Conservation (phyloP, 2,113 vertebrate genomes). For the Anas platyrhynchos region DNA sequence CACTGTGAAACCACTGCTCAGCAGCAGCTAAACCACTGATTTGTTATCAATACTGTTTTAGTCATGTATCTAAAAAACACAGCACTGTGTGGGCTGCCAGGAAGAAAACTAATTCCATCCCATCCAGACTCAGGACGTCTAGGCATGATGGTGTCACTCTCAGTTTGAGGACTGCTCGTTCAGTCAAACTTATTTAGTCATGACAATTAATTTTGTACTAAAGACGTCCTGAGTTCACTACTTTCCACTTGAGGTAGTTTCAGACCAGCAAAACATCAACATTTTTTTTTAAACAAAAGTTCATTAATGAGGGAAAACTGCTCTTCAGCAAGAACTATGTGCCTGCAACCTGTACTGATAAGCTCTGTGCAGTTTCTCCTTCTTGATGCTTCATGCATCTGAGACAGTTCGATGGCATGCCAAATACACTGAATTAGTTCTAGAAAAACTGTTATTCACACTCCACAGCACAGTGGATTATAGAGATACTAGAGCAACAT, state of each 20-base stretch:
- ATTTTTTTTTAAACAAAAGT: background rate
- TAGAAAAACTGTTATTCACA: background rate
- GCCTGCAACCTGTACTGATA: background rate
- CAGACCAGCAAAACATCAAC: background rate
- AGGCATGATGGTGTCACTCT: background rate
- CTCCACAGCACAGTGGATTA: background rate
- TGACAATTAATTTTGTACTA: background rate
- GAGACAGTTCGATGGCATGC: background rate
- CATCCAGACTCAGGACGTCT: no score
- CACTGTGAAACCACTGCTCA: no score
- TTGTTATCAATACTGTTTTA: no score
- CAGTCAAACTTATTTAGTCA: no score
- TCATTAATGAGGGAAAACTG: background rate
- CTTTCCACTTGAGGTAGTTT: background rate
- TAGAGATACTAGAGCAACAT: background rate
- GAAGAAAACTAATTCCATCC: no score
- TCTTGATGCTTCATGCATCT: background rate
- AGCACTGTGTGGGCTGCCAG: no score
- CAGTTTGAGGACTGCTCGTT: no score
- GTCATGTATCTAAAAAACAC: no score
- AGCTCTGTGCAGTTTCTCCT: background rate
- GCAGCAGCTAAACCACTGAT: no score
- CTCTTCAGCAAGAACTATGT: background rate
- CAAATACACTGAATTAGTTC: background rate
- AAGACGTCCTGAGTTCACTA: background rate